A percentile compares a stretch with the other conserved stretches of the same genome.
Conservation (phyloP, 1,140 invertebrate species). For the Tetramorium simillimum region DNA sequence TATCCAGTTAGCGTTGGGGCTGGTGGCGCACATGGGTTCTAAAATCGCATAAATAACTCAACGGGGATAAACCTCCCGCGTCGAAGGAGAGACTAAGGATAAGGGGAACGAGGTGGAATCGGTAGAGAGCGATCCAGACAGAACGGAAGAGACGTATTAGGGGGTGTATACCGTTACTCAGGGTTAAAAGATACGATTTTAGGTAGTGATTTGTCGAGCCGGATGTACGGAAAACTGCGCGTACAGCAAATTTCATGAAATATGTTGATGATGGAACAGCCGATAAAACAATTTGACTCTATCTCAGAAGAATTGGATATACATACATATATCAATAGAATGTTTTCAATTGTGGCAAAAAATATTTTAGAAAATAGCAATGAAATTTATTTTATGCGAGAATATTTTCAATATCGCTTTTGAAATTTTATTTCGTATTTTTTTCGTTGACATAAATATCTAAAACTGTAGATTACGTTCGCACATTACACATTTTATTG, state of each 20-base stretch:
- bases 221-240: conserved; percentile 14
- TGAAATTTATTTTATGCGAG: neutral
- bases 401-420: neutral
- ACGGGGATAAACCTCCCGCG: conserved; percentile 59
- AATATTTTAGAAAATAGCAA: neutral
- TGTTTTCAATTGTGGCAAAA: neutral
- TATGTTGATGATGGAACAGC: neutral
- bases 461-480: neutral
- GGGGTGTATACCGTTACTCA: conserved; percentile 46
- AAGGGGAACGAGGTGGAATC: conserved; percentile 56
- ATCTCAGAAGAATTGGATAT: neutral
- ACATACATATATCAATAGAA: too few relatives aligned
- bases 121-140: conserved; percentile 29
- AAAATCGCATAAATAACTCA: conserved; percentile 69
- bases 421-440: neutral
- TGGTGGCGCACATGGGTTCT: conserved; percentile 62
- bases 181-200: conserved; percentile 56
- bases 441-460: neutral
- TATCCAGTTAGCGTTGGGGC: conserved; percentile 59
- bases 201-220: conserved; percentile 45
- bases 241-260: neutral
- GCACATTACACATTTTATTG: neutral
- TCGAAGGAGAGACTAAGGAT: conserved; percentile 63
- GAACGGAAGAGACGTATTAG: conserved; percentile 55
- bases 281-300: neutral